Base-by-base conservation (phyloP, 2,113 vertebrate genomes). In the Elachura formosa region DNA sequence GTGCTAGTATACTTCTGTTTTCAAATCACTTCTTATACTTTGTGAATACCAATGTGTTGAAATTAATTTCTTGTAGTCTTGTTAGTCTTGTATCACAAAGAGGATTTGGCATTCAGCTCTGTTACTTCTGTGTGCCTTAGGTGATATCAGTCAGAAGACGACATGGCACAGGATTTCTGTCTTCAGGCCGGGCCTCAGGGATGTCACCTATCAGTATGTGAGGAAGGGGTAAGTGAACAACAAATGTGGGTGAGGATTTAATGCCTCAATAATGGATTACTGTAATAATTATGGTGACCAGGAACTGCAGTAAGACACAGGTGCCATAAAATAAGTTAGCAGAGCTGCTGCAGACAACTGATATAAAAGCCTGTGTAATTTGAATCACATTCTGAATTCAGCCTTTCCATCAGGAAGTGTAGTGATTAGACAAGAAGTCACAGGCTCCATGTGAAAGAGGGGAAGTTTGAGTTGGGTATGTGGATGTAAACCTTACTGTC, bases 161-260 rank as follows among this genome's bases (percentile, higher is more conserved):
- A 99, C 99, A 0, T 99, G 99, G 99, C 99, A 99, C 94, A 98
- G 99, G 18, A 97, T 99, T 74, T 99, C 99, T 4, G 98, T 99
- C 52, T 99, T 99, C 95, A 99, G 99, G 71, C 99, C 99, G 0
- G 99, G 99, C 51, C 98, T 99, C 77, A 98, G 99, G 87, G 99
- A 99, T 34, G 97, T 99, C 73, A 99, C 99, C 0, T 99, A 99
- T 96, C 98, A 99, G 89, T 99, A 99, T 82, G 98, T 99, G 94
- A 99, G 98, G 96, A 99, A 99, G 87, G 99, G 99, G 99, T 99
- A 97, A 92, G 98, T 97, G 46, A 80, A 25, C n/a, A 76, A 77
- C 6, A 48, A 73, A 48, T 4, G 14, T 17, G 14, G 5, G 28
- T 54, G 33, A 22, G 21, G 48, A 17, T 71, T 84, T 67, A 56